Percentiles rank a stretch among this genome's conserved stretches.
These are phyloP conservation scores for Glareola pratincola DNA, from an alignment of 2,113 vertebrate species.

Conservation along the genomic window DNA sequence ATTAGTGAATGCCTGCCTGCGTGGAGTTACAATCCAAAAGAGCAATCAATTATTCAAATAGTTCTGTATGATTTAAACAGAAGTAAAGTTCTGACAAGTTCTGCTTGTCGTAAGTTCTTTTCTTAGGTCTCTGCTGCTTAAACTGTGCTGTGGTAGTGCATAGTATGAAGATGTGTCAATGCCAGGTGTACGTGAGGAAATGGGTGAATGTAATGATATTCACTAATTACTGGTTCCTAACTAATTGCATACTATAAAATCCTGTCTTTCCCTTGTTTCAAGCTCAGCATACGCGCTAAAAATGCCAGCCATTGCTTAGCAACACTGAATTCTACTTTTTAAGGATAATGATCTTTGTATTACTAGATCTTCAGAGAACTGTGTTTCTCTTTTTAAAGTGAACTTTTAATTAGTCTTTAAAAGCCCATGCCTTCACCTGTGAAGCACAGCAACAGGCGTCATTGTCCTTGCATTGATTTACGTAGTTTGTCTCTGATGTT, in stretches of 20 bases:
- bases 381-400: neutral
- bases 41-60: neutral
- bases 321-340: neutral
- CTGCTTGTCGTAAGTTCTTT: neutral
- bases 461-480: neutral
- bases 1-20: neutral
- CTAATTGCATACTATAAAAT: neutral
- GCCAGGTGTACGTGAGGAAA: neutral
- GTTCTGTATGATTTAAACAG: neutral
- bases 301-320: constrained; percentile 2
- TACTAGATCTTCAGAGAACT: neutral
- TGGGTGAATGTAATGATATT: neutral
- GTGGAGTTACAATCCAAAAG: neutral
- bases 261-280: neutral
- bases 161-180: neutral
- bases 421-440: neutral
- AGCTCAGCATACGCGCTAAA: neutral
- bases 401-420: neutral
- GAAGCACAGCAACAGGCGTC: neutral
- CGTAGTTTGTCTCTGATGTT: neutral
- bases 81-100: neutral
- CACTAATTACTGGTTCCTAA: neutral
- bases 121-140: neutral
- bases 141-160: neutral
- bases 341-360: neutral